Conservation (phyloP, 1,140 invertebrate genomes). For the Aradophagus sp. region DNA sequence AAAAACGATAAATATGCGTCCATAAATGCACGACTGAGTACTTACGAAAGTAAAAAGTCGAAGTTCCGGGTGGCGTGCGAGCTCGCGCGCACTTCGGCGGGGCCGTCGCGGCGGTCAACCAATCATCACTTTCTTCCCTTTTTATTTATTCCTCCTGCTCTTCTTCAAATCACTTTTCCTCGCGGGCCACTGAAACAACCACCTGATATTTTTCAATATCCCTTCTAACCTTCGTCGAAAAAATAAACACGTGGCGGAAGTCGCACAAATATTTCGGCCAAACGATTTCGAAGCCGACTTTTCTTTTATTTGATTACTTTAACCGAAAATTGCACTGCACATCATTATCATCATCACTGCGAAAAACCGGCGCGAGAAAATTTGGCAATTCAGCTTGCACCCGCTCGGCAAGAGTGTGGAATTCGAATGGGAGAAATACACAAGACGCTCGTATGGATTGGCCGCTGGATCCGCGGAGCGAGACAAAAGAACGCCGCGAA, state of each 20-base stretch:
- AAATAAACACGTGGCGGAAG: conserved; percentile 17
- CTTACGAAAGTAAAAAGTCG: neutral
- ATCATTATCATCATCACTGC: neutral
- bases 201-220: conserved; percentile 4
- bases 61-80: too few relatives aligned
- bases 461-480: conserved; percentile 9
- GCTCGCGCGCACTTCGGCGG: too few relatives aligned
- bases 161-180: too few relatives aligned
- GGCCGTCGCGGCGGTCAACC: too few relatives aligned
- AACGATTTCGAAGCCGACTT: neutral
- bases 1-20: neutral
- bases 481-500: conserved; percentile 4
- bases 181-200: conserved; percentile 9
- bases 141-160: too few relatives aligned
- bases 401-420: neutral
- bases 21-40: neutral
- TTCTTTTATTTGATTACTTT: neutral
- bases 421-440: conserved; percentile 5
- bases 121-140: too few relatives aligned
- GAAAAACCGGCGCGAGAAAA: neutral
- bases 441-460: conserved; percentile 4
- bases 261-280: conserved; percentile 7
- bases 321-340: conserved; percentile 11
- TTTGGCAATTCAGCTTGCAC: conserved; percentile 5
- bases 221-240: neutral